These are phyloP conservation scores for Podarcis lilfordi DNA, from an alignment of 2,797 vertebrate genomes.

Conservation along the genomic window DNA sequence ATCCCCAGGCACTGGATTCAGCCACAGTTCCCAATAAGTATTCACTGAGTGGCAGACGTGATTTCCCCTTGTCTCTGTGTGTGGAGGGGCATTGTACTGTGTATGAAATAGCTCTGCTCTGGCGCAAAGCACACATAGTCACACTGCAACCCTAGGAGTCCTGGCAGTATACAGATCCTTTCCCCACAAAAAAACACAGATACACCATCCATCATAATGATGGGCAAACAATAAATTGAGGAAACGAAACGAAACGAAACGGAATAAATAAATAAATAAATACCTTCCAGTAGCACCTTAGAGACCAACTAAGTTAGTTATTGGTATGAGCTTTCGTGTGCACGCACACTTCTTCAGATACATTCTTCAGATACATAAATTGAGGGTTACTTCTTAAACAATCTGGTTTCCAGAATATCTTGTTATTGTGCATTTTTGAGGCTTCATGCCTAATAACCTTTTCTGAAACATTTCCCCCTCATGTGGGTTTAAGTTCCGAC, in stretches of 20 bases:
- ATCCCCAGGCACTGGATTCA: neutral
- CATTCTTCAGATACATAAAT: neutral
- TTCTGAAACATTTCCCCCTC: neutral
- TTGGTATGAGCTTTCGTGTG: too few relatives aligned
- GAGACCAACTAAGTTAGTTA: too few relatives aligned
- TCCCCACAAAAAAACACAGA: neutral
- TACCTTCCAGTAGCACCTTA: too few relatives aligned
- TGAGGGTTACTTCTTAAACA: neutral
- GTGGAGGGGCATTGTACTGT: too few relatives aligned
- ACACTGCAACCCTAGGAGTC: neutral
- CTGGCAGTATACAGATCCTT: neutral
- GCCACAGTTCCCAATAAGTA: neutral
- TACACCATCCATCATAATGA: neutral
- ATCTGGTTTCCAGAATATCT: neutral
- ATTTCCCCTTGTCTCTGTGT: too few relatives aligned
- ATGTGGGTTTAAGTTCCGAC: neutral
- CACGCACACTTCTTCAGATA: too few relatives aligned
- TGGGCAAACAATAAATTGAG: neutral
- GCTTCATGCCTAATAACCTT: neutral
- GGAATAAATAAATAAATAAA: too few relatives aligned
- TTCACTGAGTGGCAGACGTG: neutral
- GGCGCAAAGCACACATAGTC: neutral
- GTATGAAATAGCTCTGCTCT: too few relatives aligned
- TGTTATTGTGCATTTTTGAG: neutral
- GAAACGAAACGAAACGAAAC: too few relatives aligned